These are phyloP conservation scores for Melospiza melodia DNA, from an alignment of 2,113 vertebrate species.

Conservation along the genomic window DNA sequence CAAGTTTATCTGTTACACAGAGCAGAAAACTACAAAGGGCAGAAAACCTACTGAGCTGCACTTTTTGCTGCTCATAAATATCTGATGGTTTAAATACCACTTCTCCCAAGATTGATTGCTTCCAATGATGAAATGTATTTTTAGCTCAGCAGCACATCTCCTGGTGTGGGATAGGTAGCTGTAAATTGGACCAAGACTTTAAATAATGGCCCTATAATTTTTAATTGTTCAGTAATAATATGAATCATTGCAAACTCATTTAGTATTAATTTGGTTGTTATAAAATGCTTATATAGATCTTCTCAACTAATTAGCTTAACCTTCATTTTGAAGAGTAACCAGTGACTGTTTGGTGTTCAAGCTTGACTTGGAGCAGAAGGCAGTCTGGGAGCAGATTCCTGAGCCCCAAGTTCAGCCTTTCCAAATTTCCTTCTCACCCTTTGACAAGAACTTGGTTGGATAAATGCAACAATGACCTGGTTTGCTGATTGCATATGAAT, in stretches of 20 bases:
- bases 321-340: neutral
- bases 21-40: neutral
- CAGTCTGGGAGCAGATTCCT: neutral
- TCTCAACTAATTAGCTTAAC: neutral
- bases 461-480: neutral
- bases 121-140: neutral
- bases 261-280: neutral
- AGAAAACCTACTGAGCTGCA: neutral
- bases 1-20: neutral
- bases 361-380: neutral
- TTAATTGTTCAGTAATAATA: neutral
- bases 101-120: neutral
- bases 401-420: neutral
- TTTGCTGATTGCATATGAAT: neutral
- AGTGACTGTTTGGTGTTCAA: neutral
- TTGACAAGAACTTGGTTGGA: neutral
- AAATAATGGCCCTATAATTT: neutral
- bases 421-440: neutral
- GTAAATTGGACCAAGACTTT: neutral
- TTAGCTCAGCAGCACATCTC: neutral
- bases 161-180: neutral
- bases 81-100: neutral
- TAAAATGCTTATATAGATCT: neutral
- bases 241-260: neutral
- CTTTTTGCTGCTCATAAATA: neutral